Evolutionary conservation across 2,888 invertebrate species (phyloP).

Genomic region (Endotricha flammealis): DNA sequence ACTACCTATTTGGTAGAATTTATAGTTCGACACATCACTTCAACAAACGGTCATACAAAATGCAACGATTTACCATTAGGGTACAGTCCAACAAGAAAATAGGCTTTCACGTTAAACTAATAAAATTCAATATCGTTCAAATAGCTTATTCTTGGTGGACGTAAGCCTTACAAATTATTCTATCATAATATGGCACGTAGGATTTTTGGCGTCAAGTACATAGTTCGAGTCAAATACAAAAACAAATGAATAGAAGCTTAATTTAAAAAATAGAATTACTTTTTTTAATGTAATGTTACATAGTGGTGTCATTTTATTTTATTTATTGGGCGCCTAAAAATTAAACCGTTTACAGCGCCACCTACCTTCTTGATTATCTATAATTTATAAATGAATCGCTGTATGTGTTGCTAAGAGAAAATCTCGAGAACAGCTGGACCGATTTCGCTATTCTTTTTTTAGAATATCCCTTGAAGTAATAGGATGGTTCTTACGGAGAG

Average conservation of each 20-base stretch:
- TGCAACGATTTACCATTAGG: conserved; percentile 20
- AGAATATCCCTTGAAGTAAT: no score
- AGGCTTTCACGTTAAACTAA: conserved; percentile 1
- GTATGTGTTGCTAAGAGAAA: no score
- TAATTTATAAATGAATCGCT: no score
- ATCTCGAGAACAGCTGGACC: no score
- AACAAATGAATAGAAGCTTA: no score
- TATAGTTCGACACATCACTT: conserved; percentile 39
- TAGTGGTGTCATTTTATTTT: no score
- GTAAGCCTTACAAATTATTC: neutral
- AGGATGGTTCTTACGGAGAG: no score
- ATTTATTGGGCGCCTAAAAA: no score
- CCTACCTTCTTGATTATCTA: neutral
- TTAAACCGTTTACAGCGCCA: neutral
- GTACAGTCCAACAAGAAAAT: conserved; percentile 6
- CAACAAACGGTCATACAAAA: conserved; percentile 36
- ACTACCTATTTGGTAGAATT: conserved; percentile 51
- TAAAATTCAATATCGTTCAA: conserved; percentile 2
- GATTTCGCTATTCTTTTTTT: no score
- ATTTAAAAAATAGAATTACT: no score
- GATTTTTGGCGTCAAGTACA: conserved; percentile 7
- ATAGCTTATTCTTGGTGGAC: conserved; percentile 5
- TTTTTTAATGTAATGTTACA: no score
- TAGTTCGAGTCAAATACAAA: no score
- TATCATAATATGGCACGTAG: conserved; percentile 5